Evolutionary conservation across 2,888 invertebrate species (phyloP).

Genomic region (Drosophila pseudotakahashii): DNA sequence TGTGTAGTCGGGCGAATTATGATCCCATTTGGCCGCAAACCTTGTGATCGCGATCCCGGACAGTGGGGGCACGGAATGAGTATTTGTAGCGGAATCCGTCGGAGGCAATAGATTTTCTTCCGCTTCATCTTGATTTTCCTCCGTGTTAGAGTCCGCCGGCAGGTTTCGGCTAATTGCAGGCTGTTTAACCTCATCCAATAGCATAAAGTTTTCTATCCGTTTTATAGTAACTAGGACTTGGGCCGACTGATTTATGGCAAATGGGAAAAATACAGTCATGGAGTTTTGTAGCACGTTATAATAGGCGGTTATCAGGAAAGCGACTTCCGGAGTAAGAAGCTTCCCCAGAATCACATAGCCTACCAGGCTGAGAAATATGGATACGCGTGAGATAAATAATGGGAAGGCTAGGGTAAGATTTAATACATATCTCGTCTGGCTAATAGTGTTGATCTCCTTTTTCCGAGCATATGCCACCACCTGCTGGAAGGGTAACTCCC

Average conservation of each 20-base stretch:
- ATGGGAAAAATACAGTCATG: slow-evolving; percentile 95
- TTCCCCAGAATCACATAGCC: slow-evolving; percentile 90
- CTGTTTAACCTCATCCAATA: slow-evolving; percentile 85
- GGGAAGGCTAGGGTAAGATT: slow-evolving; percentile 92
- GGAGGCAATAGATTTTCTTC: slow-evolving; percentile 73
- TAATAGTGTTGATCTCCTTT: slow-evolving; percentile 87
- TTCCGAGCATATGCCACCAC: slow-evolving; percentile 88
- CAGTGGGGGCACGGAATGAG: too few relatives aligned
- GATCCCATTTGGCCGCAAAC: slow-evolving; percentile 88
- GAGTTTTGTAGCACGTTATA: slow-evolving; percentile 93
- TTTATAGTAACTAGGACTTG: slow-evolving; percentile 87
- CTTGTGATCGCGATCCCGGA: slow-evolving; percentile 33
- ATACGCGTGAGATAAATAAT: slow-evolving; percentile 94
- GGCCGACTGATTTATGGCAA: slow-evolving; percentile 88
- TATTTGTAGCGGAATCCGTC: slow-evolving; percentile 56
- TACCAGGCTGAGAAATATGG: slow-evolving; percentile 93
- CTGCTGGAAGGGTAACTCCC: slow-evolving; percentile 94
- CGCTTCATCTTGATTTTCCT: slow-evolving; percentile 55
- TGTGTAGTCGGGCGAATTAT: slow-evolving; percentile 87
- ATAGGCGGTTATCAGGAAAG: slow-evolving; percentile 94
- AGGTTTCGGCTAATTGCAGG: too few relatives aligned
- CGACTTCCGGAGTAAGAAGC: slow-evolving; percentile 91
- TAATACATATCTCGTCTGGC: slow-evolving; percentile 90
- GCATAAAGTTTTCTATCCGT: slow-evolving; percentile 86
- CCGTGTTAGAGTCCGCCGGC: slow-evolving; percentile 74